Percentiles rank a stretch among this genome's conserved stretches.
phyloP scores from a whole-genome alignment of 2,113 vertebrate genomes.

The Colius striatus region DNA sequence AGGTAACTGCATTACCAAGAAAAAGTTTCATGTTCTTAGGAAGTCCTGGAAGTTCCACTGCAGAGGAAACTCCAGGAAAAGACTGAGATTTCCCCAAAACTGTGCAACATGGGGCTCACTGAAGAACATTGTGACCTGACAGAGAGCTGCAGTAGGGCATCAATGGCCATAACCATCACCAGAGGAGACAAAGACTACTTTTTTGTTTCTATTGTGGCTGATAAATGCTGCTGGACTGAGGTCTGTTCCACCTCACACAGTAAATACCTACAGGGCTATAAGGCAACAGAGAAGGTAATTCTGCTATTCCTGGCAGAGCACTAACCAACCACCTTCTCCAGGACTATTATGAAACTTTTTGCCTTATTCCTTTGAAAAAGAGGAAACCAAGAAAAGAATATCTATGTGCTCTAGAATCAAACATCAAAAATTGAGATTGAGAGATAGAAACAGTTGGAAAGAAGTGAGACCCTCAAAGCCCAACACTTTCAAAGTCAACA shows the following conservation, averaged over 20 bases:
- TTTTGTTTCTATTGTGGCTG: neutral
- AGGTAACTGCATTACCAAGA: neutral
- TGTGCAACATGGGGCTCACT: fast-evolving
- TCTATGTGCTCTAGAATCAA: neutral
- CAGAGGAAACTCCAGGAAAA: neutral
- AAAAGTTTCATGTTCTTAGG: neutral
- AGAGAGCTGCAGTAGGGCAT: neutral
- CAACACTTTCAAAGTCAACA: neutral
- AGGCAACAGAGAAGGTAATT: neutral
- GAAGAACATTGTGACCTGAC: neutral
- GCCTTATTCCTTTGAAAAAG: neutral
- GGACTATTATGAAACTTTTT: neutral
- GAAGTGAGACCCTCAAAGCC: neutral
- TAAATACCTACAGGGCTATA: neutral
- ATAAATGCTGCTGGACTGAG: neutral
- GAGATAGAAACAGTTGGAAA: neutral
- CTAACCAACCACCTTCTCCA: neutral
- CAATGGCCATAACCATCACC: fast-evolving
- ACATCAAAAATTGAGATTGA: neutral
- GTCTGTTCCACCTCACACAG: neutral
- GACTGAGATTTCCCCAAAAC: neutral
- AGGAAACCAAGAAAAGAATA: neutral
- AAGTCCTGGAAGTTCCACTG: neutral
- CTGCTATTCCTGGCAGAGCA: neutral
- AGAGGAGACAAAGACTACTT: neutral